Evolutionary conservation across 2,113 vertebrate species (phyloP), one percentile per base, ranked within the genome.

Genomic region (Cyanistes caeruleus): DNA sequence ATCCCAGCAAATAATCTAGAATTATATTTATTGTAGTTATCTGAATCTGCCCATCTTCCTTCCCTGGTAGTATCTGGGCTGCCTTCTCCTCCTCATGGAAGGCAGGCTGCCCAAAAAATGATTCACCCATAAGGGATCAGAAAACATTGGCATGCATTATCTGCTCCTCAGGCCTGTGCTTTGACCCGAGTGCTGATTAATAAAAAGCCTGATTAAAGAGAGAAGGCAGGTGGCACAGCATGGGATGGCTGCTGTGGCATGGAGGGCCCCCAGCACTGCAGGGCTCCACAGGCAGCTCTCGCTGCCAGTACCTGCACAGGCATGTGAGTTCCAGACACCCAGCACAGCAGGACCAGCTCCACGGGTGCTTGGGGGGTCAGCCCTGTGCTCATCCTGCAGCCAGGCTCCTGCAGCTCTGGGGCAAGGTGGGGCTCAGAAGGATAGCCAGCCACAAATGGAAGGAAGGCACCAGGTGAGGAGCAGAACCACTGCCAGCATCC

Each of bases 31-130:
- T 69, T 85, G 51, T 55, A 37, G 49, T 95, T 96, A 95, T 89
- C 96, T 94, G 86, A 70, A 93, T 83, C 94, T 96, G 77, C 72
- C 51, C 85, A 94, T 83, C 82, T 96, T 49, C 67, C 60, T 83
- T 65, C 82, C 30, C 48, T 55, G 39, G 68, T 90, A 86, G 24
- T 59, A 78, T 90, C 55, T 74, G 68, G 48, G 21, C 70, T 95
- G 86, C 44, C 63, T 94, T 90, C 89, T 87, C 20, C 65, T 86
- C 41, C 59, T 53, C 20, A 21, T 27, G 24, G 90, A 88, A 91
- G 90, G 92, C 82, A 96, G 78, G 55, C 74, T 84, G 81, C 68
- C 83, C 59, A 53, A 85, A 89, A 93, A 67, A 67, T 95, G 80
- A 91, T 91, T 96, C 93, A 93, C 72, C 16, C 76, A 24, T 14